Conservation (phyloP, 2,113 vertebrate species). For the Dromiciops gliroides region DNA sequence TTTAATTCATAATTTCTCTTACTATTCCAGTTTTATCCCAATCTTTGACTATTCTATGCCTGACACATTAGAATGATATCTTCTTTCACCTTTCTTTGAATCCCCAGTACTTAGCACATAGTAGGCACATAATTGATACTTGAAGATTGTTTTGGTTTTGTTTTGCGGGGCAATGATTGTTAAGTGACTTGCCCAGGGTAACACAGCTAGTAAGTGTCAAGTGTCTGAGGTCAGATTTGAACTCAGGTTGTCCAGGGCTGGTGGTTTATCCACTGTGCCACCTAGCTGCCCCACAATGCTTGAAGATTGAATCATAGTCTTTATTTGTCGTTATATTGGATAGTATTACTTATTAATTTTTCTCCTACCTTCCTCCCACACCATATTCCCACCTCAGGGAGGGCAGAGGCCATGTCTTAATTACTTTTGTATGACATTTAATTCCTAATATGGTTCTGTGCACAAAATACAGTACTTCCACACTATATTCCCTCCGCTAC, state of each 20-base stretch:
- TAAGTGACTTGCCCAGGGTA: too few relatives aligned
- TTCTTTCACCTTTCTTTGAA: neutral
- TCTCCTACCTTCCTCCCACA: neutral
- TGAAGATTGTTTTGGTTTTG: too few relatives aligned
- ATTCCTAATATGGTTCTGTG: neutral
- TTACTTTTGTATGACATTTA: neutral
- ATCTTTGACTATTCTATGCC: neutral
- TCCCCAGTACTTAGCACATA: neutral
- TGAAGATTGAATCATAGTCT: neutral
- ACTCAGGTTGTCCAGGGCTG: too few relatives aligned
- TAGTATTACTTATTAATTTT: neutral
- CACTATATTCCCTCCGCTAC: neutral
- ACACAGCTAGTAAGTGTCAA: too few relatives aligned
- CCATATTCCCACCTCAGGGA: neutral
- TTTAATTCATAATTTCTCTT: neutral
- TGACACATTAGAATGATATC: neutral
- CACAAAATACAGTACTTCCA: neutral
- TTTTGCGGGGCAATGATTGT: too few relatives aligned
- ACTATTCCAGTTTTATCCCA: neutral
- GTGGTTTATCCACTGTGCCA: too few relatives aligned
- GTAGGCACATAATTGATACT: neutral
- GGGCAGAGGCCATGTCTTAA: neutral
- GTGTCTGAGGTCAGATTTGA: too few relatives aligned
- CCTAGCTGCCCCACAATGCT: too few relatives aligned
- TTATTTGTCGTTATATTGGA: neutral